These are phyloP conservation scores for Alexandromys fortis DNA, from an alignment of 2,113 vertebrate genomes.

Conservation along the genomic window DNA sequence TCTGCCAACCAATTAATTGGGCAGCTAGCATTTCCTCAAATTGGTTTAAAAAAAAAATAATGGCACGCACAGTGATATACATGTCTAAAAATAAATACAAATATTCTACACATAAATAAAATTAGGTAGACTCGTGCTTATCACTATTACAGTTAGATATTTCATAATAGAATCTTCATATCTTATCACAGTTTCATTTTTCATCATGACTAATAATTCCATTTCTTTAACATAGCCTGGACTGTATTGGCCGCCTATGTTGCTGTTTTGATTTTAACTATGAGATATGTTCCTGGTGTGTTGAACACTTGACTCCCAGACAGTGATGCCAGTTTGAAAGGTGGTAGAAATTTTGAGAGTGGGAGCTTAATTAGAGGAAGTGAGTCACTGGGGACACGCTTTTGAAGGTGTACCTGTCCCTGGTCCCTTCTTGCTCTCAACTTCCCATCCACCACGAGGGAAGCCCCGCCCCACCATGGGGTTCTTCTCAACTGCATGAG, in stretches of 20 bases:
- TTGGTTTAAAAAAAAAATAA: conserved; percentile 50
- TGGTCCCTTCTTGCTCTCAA: neutral
- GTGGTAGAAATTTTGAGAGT: neutral
- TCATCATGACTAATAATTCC: conserved; percentile 56
- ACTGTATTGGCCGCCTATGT: neutral
- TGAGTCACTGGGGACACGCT: neutral
- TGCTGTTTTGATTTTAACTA: neutral
- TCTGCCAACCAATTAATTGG: conserved; percentile 33
- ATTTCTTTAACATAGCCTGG: conserved; percentile 11
- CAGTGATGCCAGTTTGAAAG: neutral
- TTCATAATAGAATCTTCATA: conserved; percentile 65
- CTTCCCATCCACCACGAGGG: neutral
- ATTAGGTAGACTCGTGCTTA: conserved; percentile 66
- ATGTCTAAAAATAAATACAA: conserved; percentile 81
- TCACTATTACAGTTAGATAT: conserved; percentile 62
- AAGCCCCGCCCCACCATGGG: no score
- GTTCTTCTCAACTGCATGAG: neutral
- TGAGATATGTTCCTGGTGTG: neutral
- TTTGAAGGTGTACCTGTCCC: neutral
- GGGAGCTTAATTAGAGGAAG: neutral
- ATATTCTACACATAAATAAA: conserved; percentile 82
- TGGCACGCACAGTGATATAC: conserved; percentile 69
- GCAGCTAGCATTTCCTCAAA: conserved; percentile 46
- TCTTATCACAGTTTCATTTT: conserved; percentile 74
- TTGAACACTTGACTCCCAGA: neutral